Evolutionary conservation across 2,888 invertebrate species (phyloP), one percentile per base, ranked within the genome.

Genomic region (Hylaea fasciaria): DNA sequence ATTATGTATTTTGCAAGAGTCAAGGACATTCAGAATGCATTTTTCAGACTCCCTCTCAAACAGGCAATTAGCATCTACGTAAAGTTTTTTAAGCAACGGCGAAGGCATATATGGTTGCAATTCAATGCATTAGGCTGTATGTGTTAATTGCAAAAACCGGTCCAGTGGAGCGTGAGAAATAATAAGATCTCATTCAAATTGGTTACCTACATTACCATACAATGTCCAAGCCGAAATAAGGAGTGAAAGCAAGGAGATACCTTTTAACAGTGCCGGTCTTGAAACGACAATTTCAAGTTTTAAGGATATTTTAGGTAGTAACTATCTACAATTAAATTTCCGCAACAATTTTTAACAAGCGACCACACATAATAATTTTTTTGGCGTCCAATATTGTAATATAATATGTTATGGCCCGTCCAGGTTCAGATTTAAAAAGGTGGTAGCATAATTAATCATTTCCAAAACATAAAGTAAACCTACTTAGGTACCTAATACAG

Each of bases 161-260:
- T 76, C 71, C 76, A 76, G 70, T 77, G 72, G 76, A 82, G 72
- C 87, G 86, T 86, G 86, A 77, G 87, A 87, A 84, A 71, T 76
- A n/a, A 74, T 70, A 67, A 74, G 75, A 77, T 81, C 70, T 71
- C 75, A 69, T 70, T 72, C 71, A 71, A 81, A 78, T 79, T 78
- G 77, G 74, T 80, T 74, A 77, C 76, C 69, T 71, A 73, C 64
- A 84, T 83, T 85, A 83, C 73, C 85, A 82, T 83, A 85, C 83
- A 83, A 85, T 82, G 74, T 79, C 62, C 70, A 61, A 74, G 55
- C 71, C 72, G 57, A 78, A 82, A 81, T 83, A 81, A 76, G 79
- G 77, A 85, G 82, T 82, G 85, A 86, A 85, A 86, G 83, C 80
- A 68, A 71, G 64, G 68, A 52, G 32, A 52, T 52, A 68, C 67